Percentiles rank a stretch among this genome's conserved stretches.
phyloP scores from a whole-genome alignment of 30 jellyfish, hydroid and myxozoan genomes.

The Calvadosia cruxmelitensis region DNA sequence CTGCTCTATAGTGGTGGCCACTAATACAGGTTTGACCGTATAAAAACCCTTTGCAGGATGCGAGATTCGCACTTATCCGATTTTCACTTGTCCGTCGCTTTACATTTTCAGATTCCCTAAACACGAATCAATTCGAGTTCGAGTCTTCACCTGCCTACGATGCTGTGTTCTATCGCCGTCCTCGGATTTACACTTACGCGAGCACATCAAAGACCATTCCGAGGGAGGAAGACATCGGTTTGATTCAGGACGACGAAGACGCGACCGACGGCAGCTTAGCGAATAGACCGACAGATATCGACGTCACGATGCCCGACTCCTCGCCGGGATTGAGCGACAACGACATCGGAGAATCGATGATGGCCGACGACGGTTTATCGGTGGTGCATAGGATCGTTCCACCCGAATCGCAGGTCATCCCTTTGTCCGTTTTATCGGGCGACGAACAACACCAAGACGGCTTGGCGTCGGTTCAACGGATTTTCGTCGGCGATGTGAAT shows the following conservation, averaged over 20 bases:
- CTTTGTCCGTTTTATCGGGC: not conserved
- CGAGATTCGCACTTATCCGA: too few species aligned
- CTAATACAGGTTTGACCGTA: too few species aligned
- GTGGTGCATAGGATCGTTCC: not conserved
- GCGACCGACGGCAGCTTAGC: not conserved
- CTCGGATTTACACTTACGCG: constrained; percentile 61
- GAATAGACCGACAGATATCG: not conserved
- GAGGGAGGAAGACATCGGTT: constrained; percentile 52
- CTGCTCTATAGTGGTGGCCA: too few species aligned
- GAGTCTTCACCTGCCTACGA: constrained; percentile 76
- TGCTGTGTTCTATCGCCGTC: constrained; percentile 69
- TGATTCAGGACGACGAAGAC: constrained; percentile 9
- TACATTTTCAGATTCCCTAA: constrained; percentile 64
- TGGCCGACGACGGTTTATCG: not conserved
- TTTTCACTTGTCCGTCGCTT: too few species aligned
- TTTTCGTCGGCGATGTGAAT: not conserved
- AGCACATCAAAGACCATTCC: constrained; percentile 24
- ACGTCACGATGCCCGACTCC: not conserved
- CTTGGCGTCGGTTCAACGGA: not conserved
- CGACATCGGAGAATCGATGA: not conserved
- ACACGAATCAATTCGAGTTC: constrained; percentile 83
- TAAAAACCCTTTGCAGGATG: too few species aligned
- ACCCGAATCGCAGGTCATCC: not conserved
- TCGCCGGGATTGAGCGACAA: not conserved
- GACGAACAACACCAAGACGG: not conserved